Evolutionary conservation across 2,888 invertebrate species (phyloP), one percentile per base, ranked within the genome.

Genomic region (Melieria omissa): DNA sequence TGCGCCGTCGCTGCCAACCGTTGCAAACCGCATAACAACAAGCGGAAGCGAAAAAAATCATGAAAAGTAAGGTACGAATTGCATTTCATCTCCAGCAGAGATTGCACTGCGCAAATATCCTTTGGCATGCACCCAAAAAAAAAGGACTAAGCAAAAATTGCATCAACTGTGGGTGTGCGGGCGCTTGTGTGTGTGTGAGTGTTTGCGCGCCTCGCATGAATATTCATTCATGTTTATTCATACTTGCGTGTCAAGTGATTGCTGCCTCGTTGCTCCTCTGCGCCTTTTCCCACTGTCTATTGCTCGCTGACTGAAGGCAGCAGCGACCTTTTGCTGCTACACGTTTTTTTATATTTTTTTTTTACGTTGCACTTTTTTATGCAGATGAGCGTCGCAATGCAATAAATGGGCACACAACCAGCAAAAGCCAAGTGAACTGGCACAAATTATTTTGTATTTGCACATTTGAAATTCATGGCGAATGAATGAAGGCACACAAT

Each of bases 11-110:
- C 29, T 29, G 29, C 29, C 29, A 29, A 16, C 16, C 16, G 42
- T 66, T 68, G 44, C 60, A 72, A 49, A 70, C 65, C 58, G 47
- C 66, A 60, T 12, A 14, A 42, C 46, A 62, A 42, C 57, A 47
- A 63, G 46, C 57, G 54, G 65, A 45, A 8, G 4, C n/a, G 66
- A 4, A 65, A 29, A 49, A 65, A 65, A 47, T 41, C 52, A 61
- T 46, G 71, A 71, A 72, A 72, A 60, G 70, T 68, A 64, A 61
- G 67, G 73, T 83, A 80, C 82, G 83, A 80, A 83, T 83, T 83
- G 83, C 82, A 83, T 84, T 83, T 83, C 84, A 82, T 83, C 79
- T 84, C 82, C 79, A 77, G 78, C 76, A 54, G 63, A 67, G 72
- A 72, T 67, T 72, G 72, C 72, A 72, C 65, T 68, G 46, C 63